phyloP scores from a whole-genome alignment of 2,113 vertebrate species.

The Barbus barbus region DNA sequence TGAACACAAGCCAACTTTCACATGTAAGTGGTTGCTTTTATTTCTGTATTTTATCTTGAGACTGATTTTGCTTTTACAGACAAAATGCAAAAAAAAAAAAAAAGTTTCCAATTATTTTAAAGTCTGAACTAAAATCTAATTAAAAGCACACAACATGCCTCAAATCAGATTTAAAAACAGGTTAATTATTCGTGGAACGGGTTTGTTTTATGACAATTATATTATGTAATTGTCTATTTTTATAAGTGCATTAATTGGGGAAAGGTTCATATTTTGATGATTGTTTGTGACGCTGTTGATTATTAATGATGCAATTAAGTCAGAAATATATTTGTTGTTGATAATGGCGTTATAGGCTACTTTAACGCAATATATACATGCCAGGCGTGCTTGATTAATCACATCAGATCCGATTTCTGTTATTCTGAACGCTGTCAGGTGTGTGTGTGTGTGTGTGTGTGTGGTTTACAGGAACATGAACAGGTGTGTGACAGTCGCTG shows the following conservation, averaged over 20 bases:
- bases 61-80: not conserved
- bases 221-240: not conserved
- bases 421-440: not conserved
- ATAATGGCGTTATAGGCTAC: not conserved
- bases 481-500: not conserved
- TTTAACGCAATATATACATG: not conserved
- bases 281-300: not conserved
- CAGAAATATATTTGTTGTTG: not conserved
- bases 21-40: slow-evolving; percentile 65
- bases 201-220: not conserved
- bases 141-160: not conserved
- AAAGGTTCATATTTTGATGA: not conserved
- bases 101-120: not conserved
- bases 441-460: not conserved
- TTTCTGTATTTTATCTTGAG: no score
- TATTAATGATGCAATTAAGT: not conserved
- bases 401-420: not conserved
- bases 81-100: not conserved
- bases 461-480: slow-evolving; percentile 7
- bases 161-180: not conserved
- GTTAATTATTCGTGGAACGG: no score
- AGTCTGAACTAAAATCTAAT: not conserved
- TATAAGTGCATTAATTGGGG: not conserved
- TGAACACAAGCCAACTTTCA: slow-evolving; percentile 69
- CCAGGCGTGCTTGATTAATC: not conserved